Base-by-base conservation (phyloP, 2,888 invertebrate genomes). In the Apamea sordens region DNA sequence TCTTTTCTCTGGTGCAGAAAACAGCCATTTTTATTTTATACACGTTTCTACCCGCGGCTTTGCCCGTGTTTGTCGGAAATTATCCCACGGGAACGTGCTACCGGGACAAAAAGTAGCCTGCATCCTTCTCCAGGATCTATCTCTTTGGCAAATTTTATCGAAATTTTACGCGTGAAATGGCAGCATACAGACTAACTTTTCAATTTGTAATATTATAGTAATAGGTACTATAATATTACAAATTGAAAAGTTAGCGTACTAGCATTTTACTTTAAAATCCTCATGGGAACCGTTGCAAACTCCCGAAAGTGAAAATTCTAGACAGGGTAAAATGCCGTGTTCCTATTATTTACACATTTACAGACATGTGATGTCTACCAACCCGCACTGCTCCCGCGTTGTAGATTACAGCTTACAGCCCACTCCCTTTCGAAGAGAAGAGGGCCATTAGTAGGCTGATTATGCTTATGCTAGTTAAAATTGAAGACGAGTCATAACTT, bases 281-380 rank as follows among this genome's bases (percentile, higher is more conserved):
- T n/a, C 10, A 41, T n/a, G n/a, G 6, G 36, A 64, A 24, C 11
- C 11, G 21, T 64, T 36, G 67, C 67, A 41, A 13, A n/a, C 41
- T 41, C 8, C 15, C n/a, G 4, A 36, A 65, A 13, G 36, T 47
- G 72, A 65, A 61, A 81, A 75, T 74, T 64, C 56, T 65, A 74
- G 21, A 32, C 21, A 44, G 15, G n/a, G 24, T 59, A 21, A 32
- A 44, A 56, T 28, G 28, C 24, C 0, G 15, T 8, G 47, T 72
- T 83, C n/a, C 59, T 53, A n/a, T 28, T 77, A 76, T n/a, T 59
- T 70, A 18, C 13, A 47, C 5, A 47, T 41, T 41, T 41, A 41
- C 41, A 7, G 18, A 50, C 18, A 18, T 18, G 18, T 50, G 50
- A 56, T 10, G 13, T 59, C 56, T 10, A 10, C 3, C 56, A 24